Base-by-base conservation (phyloP, 2,888 invertebrate species). In the Nycteola revayana region DNA sequence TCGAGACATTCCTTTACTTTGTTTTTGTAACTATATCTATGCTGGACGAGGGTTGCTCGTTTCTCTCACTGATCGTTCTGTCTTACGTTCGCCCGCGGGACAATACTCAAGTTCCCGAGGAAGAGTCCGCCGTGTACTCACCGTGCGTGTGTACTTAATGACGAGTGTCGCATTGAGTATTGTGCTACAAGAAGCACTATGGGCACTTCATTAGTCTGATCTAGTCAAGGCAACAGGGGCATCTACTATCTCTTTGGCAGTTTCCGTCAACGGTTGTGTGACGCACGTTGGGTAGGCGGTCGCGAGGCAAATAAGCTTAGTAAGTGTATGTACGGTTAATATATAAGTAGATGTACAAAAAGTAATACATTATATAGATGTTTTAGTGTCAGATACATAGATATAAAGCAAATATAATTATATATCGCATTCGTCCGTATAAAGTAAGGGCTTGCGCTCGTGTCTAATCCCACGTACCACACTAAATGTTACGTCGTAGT, bases 391-490 rank as follows among this genome's bases (percentile, higher is more conserved):
- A 88, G 83, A 87, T 87, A 87, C 82, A 86, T 87, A 87, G 86
- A 78, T 87, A 83, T 87, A 87, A 87, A 83, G 85, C 86, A 86
- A 88, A 84, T 85, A 85, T 83, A 65, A 86, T 87, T 87, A 86
- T 87, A 87, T 87, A 87, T 86, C 83, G 88, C 87, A 88, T 88
- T 86, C 88, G 88, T 88, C 88, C 88, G 88, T 85, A 81, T 84
- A 82, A 81, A 77, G 75, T 87, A 87, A 87, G 88, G 84, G 87
- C 87, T 87, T 87, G 81, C 78, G 87, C 88, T 87, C 88, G 78
- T 86, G 84, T 87, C 85, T 87, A 85, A 70, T 82, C 82, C 84
- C 85, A 82, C 78, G 84, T 85, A 86, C 82, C 84, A 84, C 81
- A 77, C 79, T 79, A 82, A 86, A 85, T 84, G 79, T 85, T 85